phyloP scores from a whole-genome alignment of 2,888 invertebrate species.

The Craniophora ligustri region DNA sequence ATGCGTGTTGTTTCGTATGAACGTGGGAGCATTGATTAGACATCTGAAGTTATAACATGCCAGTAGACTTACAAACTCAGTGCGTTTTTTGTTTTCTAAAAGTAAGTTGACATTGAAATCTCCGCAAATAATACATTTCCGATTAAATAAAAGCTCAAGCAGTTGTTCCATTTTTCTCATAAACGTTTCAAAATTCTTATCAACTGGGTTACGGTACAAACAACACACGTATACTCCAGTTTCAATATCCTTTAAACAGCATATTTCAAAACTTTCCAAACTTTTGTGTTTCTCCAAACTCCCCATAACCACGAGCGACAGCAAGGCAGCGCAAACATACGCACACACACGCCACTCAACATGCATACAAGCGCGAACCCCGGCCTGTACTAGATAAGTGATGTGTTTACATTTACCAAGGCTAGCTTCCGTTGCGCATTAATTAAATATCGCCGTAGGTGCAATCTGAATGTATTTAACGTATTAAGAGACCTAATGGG shows the following conservation, averaged over 20 bases:
- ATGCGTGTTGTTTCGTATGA: slow-evolving; percentile 5
- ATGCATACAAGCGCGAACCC: too few relatives aligned
- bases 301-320: too few relatives aligned
- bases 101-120: slow-evolving; percentile 4
- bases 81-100: neutral
- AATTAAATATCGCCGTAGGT: too few relatives aligned
- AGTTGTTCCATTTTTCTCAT: slow-evolving; percentile 1
- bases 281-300: too few relatives aligned
- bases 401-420: too few relatives aligned
- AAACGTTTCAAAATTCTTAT: neutral
- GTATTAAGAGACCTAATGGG: too few relatives aligned
- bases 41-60: slow-evolving; percentile 7
- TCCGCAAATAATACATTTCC: slow-evolving; percentile 4
- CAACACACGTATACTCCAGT: slow-evolving; percentile 7
- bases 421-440: too few relatives aligned
- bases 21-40: neutral
- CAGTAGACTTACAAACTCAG: slow-evolving; percentile 5
- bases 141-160: slow-evolving; percentile 1
- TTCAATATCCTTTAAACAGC: slow-evolving; percentile 1
- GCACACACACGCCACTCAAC: too few relatives aligned
- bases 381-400: too few relatives aligned
- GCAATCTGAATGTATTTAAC: too few relatives aligned
- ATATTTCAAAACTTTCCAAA: slow-evolving; percentile 7
- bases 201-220: slow-evolving; percentile 3
- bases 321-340: too few relatives aligned